Evolutionary conservation across 2,888 invertebrate species (phyloP).

Genomic region (Plebejus melissa): DNA sequence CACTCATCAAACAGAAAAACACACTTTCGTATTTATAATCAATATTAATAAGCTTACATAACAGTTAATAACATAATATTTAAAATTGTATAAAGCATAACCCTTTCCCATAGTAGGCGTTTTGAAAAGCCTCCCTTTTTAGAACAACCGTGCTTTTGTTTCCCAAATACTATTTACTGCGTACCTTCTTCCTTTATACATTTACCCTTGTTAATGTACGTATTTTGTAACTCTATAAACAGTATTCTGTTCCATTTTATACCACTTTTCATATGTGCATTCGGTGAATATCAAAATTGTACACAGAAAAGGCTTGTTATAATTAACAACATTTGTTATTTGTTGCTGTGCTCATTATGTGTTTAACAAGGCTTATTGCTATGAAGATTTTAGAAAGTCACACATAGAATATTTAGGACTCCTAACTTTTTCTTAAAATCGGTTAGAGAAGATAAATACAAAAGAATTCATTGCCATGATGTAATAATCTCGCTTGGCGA

Average conservation of each 20-base stretch:
- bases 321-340: too few relatives aligned
- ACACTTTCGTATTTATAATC: background rate
- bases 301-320: too few relatives aligned
- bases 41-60: background rate
- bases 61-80: background rate
- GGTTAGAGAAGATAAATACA: too few relatives aligned
- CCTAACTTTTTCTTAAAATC: too few relatives aligned
- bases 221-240: background rate
- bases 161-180: background rate
- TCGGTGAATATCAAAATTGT: background rate
- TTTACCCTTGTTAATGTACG: background rate
- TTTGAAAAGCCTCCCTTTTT: slow-evolving; percentile 1
- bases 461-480: too few relatives aligned
- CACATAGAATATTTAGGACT: too few relatives aligned
- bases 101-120: background rate
- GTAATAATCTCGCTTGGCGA: too few relatives aligned
- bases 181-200: background rate
- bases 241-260: background rate
- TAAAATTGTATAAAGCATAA: slow-evolving; percentile 2
- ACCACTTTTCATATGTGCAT: background rate
- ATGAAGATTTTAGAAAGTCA: too few relatives aligned
- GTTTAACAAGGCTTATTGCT: too few relatives aligned
- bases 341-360: too few relatives aligned
- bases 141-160: background rate
- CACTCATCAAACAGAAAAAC: background rate